Percentiles rank a stretch among this genome's conserved stretches.
phyloP scores from a whole-genome alignment of 2,888 invertebrate species.

The Xylota sylvarum region DNA sequence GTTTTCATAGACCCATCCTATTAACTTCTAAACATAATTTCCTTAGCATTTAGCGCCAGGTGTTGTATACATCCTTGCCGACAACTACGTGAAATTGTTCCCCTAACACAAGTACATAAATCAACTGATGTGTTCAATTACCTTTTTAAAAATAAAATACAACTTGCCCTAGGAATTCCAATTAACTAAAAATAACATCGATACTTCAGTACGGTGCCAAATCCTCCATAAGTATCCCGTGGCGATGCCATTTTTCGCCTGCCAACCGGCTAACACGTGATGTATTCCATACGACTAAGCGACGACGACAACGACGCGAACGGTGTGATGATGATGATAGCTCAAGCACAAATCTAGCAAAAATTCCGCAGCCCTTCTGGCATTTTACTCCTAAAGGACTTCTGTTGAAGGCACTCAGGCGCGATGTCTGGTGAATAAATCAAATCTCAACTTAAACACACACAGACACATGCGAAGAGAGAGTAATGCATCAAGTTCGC shows the following conservation, averaged over 20 bases:
- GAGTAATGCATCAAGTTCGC: conserved; percentile 47
- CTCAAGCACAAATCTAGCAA: conserved; percentile 13
- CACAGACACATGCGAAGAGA: not conserved
- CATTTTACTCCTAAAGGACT: conserved; percentile 5
- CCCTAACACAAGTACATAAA: conserved; percentile 6
- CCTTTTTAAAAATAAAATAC: conserved; percentile 33
- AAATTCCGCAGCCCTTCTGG: conserved; percentile 3
- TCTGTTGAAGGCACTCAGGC: conserved; percentile 55
- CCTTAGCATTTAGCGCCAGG: not conserved
- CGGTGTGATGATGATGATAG: conserved; percentile 35
- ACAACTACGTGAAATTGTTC: not conserved
- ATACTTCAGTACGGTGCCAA: conserved; percentile 57
- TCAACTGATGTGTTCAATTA: conserved; percentile 30
- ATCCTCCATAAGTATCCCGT: conserved; percentile 57
- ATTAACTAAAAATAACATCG: conserved; percentile 66
- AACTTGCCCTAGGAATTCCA: conserved; percentile 46
- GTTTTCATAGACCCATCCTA: not conserved
- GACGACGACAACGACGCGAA: conserved; percentile 2
- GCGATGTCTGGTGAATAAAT: conserved; percentile 56
- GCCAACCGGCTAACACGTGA: conserved; percentile 47
- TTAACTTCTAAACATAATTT: not conserved
- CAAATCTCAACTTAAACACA: conserved; percentile 42
- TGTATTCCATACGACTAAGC: conserved; percentile 66
- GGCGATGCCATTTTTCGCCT: conserved; percentile 55
- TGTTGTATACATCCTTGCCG: conserved; percentile 4